Percentiles rank a stretch among this genome's conserved stretches.
Evolutionary conservation across 1,140 invertebrate genomes (phyloP).

Genomic region (Aphelenchoides besseyi): DNA sequence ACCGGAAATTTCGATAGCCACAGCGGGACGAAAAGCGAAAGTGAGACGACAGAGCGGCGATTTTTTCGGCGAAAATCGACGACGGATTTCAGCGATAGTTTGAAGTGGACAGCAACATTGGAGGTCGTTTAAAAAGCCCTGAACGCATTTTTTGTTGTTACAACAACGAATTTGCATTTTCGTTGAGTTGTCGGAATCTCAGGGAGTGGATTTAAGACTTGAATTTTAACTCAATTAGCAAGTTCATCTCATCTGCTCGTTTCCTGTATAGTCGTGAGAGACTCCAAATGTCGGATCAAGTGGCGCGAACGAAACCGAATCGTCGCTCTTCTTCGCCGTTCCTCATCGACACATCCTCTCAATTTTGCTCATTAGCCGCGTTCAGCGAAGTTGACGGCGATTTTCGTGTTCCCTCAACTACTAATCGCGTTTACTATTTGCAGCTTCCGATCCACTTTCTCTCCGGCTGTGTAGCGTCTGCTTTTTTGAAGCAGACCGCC

Average conservation of each 20-base stretch:
- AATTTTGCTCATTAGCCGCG: not conserved
- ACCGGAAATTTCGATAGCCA: not conserved
- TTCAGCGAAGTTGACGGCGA: not conserved
- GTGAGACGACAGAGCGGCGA: constrained; percentile 1
- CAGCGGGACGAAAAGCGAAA: not conserved
- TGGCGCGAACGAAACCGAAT: not conserved
- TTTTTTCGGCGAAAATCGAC: not conserved
- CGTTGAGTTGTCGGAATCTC: too few species aligned
- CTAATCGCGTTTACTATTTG: not conserved
- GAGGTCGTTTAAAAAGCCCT: too few species aligned
- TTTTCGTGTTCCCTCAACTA: not conserved
- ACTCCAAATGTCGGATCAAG: not conserved
- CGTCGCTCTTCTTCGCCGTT: not conserved
- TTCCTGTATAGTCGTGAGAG: too few species aligned
- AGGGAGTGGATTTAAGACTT: too few species aligned
- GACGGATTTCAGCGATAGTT: not conserved
- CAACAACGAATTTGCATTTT: too few species aligned
- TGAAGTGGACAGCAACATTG: too few species aligned
- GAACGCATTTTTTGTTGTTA: too few species aligned
- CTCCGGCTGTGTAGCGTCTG: not conserved
- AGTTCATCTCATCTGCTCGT: too few species aligned
- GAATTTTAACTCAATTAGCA: too few species aligned
- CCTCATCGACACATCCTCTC: not conserved
- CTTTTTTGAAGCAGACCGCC: not conserved
- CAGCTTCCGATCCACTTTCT: not conserved